Conservation (phyloP, 2,888 invertebrate species). For the Pomacea canaliculata region DNA sequence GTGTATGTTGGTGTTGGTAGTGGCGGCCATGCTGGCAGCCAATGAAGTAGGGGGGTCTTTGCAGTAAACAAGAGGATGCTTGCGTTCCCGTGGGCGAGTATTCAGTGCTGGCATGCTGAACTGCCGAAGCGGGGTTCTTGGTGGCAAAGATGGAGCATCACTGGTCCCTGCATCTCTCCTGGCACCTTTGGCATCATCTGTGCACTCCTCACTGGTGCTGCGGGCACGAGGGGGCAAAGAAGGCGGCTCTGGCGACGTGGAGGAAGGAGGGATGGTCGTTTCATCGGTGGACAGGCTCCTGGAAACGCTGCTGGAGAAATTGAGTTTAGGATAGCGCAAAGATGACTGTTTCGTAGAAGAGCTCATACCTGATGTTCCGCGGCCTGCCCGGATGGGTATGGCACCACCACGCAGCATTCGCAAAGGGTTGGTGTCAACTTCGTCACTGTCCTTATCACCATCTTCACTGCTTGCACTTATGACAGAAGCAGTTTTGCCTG, state of each 20-base stretch:
- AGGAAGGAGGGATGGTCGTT: background rate
- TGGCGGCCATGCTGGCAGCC: background rate
- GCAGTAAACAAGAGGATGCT: slow-evolving; percentile 79
- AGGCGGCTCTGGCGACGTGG: background rate
- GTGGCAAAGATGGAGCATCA: slow-evolving; percentile 15
- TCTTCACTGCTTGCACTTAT: slow-evolving; percentile 32
- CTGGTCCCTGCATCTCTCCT: background rate
- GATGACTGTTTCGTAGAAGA: slow-evolving; percentile 32
- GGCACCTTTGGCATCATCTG: background rate
- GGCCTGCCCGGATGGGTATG: slow-evolving; percentile 56
- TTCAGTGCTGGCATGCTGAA: slow-evolving; percentile 68
- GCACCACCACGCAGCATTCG: slow-evolving; percentile 74
- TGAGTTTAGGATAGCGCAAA: slow-evolving; percentile 43
- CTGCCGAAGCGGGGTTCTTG: slow-evolving; percentile 19
- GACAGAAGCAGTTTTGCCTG: slow-evolving; percentile 42
- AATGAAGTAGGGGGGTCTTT: slow-evolving; percentile 4
- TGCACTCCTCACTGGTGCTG: background rate
- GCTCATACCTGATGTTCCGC: slow-evolving; percentile 57
- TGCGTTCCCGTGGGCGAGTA: slow-evolving; percentile 81
- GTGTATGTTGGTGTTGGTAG: slow-evolving; percentile 6
- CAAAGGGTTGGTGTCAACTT: slow-evolving; percentile 75
- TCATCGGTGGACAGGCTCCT: background rate
- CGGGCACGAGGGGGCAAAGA: slow-evolving; percentile 15
- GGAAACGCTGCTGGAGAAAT: slow-evolving; percentile 36
- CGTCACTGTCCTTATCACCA: slow-evolving; percentile 67